These are phyloP conservation scores for Scalopus aquaticus DNA, from an alignment of 2,113 vertebrate genomes.

Conservation along the genomic window DNA sequence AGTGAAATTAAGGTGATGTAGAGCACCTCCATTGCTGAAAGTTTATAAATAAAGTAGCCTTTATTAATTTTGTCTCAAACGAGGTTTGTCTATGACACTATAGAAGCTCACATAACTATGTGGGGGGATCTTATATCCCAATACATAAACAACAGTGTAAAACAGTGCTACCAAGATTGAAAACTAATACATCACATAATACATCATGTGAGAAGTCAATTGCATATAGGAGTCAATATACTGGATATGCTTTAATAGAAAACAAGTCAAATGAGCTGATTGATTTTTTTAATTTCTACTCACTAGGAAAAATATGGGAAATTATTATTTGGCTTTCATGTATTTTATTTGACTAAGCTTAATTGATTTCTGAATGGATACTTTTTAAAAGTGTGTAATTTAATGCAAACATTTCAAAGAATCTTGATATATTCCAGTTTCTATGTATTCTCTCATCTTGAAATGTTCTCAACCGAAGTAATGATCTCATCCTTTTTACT, in stretches of 20 bases:
- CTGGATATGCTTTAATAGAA: neutral
- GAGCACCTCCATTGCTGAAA: neutral
- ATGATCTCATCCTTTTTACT: slow-evolving; percentile 70
- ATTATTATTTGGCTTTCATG: neutral
- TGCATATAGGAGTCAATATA: neutral
- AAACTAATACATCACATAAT: neutral
- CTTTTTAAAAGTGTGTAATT: neutral
- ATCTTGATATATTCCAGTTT: slow-evolving; percentile 43
- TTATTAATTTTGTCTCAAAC: neutral
- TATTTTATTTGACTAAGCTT: slow-evolving; percentile 28
- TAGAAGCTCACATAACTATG: neutral
- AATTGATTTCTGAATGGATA: neutral
- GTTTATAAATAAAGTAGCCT: neutral
- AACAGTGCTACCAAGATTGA: no score
- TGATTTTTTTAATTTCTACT: neutral
- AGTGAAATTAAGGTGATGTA: neutral
- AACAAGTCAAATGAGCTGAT: neutral
- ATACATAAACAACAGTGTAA: no score
- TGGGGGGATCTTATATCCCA: no score
- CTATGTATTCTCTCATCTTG: slow-evolving; percentile 30
- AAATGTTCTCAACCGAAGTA: slow-evolving; percentile 48
- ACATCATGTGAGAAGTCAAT: neutral
- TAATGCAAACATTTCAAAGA: slow-evolving; percentile 51
- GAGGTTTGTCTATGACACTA: neutral
- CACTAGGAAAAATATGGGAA: neutral